phyloP scores from a whole-genome alignment of 2,113 vertebrate species.

The Antechinus flavipes region DNA sequence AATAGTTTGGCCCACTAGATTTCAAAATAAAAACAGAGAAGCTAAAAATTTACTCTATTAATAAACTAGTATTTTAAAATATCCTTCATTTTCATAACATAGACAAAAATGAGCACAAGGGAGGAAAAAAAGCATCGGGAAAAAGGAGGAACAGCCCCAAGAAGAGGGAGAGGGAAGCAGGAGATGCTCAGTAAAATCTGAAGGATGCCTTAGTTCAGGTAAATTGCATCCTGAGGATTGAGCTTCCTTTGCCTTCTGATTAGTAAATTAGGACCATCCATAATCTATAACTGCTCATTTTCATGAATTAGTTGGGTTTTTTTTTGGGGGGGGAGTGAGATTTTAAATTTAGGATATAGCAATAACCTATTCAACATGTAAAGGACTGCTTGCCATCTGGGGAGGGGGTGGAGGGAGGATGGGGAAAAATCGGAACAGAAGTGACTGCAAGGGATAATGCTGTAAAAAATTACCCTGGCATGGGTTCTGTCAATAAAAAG shows the following conservation, averaged over 20 bases:
- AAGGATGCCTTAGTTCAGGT: background rate
- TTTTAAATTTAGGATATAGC: background rate
- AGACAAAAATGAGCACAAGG: background rate
- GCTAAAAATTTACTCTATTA: background rate
- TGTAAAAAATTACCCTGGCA: too few relatives aligned
- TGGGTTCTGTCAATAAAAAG: too few relatives aligned
- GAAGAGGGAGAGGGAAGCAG: background rate
- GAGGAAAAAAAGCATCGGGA: background rate
- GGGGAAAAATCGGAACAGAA: too few relatives aligned
- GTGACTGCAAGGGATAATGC: too few relatives aligned
- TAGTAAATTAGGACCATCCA: background rate
- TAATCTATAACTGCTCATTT: background rate
- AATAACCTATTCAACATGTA: too few relatives aligned
- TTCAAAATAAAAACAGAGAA: background rate
- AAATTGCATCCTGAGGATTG: background rate
- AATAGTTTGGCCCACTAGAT: background rate
- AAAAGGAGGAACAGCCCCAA: background rate
- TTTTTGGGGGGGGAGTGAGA: background rate
- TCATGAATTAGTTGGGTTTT: background rate
- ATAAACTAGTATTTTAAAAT: background rate
- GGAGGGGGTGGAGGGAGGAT: too few relatives aligned
- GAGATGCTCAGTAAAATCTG: background rate
- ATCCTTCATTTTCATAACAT: background rate
- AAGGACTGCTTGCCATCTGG: too few relatives aligned
- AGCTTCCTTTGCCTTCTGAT: conserved; percentile 19